Evolutionary conservation across 2,113 vertebrate species (phyloP).

Genomic region (Oxygymnocypris stewartii): DNA sequence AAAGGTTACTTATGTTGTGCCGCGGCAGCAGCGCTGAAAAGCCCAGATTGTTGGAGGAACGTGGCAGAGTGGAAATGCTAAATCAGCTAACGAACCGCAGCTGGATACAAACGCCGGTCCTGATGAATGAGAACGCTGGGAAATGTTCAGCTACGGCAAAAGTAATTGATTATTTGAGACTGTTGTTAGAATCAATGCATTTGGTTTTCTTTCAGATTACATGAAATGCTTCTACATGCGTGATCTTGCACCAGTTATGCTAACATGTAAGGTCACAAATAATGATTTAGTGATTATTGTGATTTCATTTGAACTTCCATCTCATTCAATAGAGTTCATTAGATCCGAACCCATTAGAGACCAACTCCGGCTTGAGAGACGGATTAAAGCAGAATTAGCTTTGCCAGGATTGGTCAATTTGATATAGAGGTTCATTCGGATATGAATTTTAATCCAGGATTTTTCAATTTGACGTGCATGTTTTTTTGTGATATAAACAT

Average conservation of each 20-base stretch:
- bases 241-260: neutral
- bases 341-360: constrained; percentile 12
- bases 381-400: constrained; percentile 23
- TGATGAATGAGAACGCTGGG: neutral
- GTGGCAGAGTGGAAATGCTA: neutral
- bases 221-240: neutral
- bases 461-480: constrained; percentile 11
- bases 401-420: constrained; percentile 5
- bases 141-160: neutral
- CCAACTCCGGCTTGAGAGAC: neutral
- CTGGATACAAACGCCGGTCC: neutral
- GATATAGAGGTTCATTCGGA: constrained; percentile 1
- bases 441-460: constrained; percentile 6
- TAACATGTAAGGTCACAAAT: neutral
- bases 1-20: neutral
- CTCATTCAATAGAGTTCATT: neutral
- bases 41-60: neutral
- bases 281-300: neutral
- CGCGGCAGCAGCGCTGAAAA: neutral
- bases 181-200: neutral
- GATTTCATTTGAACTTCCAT: neutral
- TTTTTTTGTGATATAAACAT: neutral
- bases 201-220: neutral
- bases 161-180: too few relatives aligned
- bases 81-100: neutral